These are phyloP conservation scores for Anastrepha ludens DNA, from an alignment of 1,140 invertebrate species.

Conservation along the genomic window DNA sequence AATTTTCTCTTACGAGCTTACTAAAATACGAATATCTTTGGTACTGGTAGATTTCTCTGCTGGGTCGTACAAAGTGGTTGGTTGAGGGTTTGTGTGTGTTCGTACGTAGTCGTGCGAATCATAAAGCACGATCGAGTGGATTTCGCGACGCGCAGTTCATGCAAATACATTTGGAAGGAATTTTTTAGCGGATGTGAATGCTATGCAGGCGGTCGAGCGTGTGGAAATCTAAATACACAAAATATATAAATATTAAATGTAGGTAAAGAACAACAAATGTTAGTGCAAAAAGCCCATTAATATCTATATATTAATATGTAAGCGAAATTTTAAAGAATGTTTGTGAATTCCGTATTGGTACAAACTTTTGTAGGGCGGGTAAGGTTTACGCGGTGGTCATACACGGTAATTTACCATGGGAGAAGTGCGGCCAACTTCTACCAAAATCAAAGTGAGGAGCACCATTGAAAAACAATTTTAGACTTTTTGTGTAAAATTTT, in stretches of 20 bases:
- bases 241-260: background rate
- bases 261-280: background rate
- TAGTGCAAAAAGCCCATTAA: background rate
- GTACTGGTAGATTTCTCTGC: no score
- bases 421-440: no score
- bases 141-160: slow-evolving; percentile 21
- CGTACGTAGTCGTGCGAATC: background rate
- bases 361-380: background rate
- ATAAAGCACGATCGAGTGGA: slow-evolving; percentile 44
- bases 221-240: slow-evolving; percentile 20
- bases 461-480: no score
- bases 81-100: background rate
- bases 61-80: background rate
- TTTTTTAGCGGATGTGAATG: background rate
- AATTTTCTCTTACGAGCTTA: no score
- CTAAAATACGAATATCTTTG: no score
- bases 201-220: slow-evolving; percentile 29
- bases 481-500: no score
- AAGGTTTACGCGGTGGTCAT: no score
- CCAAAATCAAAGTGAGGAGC: no score
- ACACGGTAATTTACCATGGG: no score
- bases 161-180: background rate
- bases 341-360: background rate
- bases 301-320: background rate
- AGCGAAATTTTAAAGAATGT: background rate